Evolutionary conservation across 2,797 vertebrate genomes (phyloP).

Genomic region (Labroides dimidiatus): DNA sequence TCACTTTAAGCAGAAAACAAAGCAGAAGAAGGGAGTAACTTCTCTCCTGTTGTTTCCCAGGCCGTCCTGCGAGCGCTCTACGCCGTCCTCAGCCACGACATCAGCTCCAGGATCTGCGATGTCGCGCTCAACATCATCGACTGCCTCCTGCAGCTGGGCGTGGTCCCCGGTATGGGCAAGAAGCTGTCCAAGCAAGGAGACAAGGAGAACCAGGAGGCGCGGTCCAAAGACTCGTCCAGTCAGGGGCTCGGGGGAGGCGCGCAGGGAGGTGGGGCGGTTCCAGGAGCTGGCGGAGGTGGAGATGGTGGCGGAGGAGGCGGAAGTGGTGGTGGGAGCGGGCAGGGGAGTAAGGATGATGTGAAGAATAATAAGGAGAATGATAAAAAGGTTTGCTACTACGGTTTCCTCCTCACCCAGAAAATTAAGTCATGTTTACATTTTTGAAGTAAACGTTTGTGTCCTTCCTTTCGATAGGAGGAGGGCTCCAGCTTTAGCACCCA

Average conservation of each 20-base stretch:
- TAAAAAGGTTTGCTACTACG: constrained; percentile 84
- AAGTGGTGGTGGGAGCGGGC: constrained; percentile 86
- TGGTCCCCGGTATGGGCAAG: constrained; percentile 92
- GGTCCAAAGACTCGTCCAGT: constrained; percentile 86
- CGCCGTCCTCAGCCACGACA: constrained; percentile 95
- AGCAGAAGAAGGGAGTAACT: not conserved
- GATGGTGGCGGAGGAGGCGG: constrained; percentile 75
- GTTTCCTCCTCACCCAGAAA: too few relatives aligned
- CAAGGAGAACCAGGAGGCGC: constrained; percentile 93
- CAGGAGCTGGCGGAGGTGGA: constrained; percentile 81
- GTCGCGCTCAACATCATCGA: constrained; percentile 97
- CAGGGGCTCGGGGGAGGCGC: constrained; percentile 84
- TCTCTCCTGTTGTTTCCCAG: constrained; percentile 70
- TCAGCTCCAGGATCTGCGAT: constrained; percentile 97
- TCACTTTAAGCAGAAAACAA: not conserved
- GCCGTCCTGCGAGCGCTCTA: constrained; percentile 95
- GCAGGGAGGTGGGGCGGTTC: constrained; percentile 80
- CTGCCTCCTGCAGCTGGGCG: constrained; percentile 94
- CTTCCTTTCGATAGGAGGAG: constrained; percentile 80
- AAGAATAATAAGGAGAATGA: constrained; percentile 92
- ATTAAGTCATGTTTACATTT: too few relatives aligned
- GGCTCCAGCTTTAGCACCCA: constrained; percentile 89
- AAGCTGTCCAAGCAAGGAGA: constrained; percentile 91
- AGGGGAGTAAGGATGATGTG: constrained; percentile 90
- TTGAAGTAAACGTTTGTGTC: too few relatives aligned